These are phyloP conservation scores for Bufo bufo DNA, from an alignment of 2,113 vertebrate genomes.

Conservation along the genomic window DNA sequence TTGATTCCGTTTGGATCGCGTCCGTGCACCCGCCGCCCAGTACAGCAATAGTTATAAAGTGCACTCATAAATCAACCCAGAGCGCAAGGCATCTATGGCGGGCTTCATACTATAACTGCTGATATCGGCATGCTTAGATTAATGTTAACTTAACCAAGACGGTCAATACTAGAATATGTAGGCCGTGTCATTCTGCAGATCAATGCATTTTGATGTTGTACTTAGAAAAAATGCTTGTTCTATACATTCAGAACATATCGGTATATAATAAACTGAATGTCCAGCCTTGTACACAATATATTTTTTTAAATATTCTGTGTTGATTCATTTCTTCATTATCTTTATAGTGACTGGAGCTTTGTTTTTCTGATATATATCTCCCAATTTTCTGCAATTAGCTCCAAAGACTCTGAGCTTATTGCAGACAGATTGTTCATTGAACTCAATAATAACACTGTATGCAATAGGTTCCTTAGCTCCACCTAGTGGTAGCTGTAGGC, in stretches of 20 bases:
- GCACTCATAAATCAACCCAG: slow-evolving; percentile 34
- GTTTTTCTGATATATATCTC: no score
- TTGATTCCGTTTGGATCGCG: slow-evolving; percentile 6
- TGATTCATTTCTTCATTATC: not conserved
- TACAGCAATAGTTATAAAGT: slow-evolving; percentile 53
- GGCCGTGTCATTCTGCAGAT: slow-evolving; percentile 34
- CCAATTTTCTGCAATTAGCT: no score
- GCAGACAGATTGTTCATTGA: no score
- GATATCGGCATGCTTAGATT: slow-evolving; percentile 47
- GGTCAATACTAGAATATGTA: slow-evolving; percentile 45
- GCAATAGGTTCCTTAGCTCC: no score
- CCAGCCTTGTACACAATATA: not conserved
- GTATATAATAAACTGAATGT: not conserved
- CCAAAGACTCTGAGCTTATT: no score
- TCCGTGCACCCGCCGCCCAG: slow-evolving; percentile 1
- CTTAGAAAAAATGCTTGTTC: slow-evolving; percentile 24
- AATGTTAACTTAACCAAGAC: slow-evolving; percentile 53
- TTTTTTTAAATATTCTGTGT: not conserved
- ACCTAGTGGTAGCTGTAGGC: no score
- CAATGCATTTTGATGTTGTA: slow-evolving; percentile 25
- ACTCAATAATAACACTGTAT: no score
- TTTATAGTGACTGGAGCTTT: no score
- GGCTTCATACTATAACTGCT: slow-evolving; percentile 26
- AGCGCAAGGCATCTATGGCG: not conserved
- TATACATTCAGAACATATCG: not conserved